Evolutionary conservation across 2,113 vertebrate species (phyloP), one percentile per base, ranked within the genome.

Genomic region (Oreochromis spilurus): DNA sequence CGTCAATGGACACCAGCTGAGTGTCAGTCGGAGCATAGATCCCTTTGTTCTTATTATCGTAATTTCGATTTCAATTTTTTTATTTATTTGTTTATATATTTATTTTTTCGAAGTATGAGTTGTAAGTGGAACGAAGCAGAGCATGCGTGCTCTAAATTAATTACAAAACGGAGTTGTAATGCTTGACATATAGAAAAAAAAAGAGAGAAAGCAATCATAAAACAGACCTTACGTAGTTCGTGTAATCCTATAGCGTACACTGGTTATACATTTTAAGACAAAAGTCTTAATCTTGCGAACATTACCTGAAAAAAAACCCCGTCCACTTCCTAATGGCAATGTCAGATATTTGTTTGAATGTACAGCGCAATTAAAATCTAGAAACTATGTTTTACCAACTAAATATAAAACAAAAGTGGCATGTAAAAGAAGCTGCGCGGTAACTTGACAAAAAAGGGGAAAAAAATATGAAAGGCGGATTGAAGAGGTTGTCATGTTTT

Each of bases 1-100:
- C 98, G 97, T 98, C 97, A 98, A 88, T 90, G 89, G 90, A 94
- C 94, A 95, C 97, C 97, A 99, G 97, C 98, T 98, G 98, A 98
- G 97, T 98, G 97, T 98, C 97, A 98, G 97, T 97, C 96, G 97
- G 96, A 94, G 89, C 87, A 7, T 52, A 26, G 55, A 96, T 96
- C 95, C 95, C 91, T 81, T 83, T 90, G 21, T 53, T 14, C 9
- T 60, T 78, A 2, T 7, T 6, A 1, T 4, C 13, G 2, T 70
- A 7, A 70, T 79, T 84, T 43, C 11, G 75, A 60, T 45, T 77
- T 17, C 3, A 13, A n/a, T 50, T 31, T 53, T 34, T 26, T 80
- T 5, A 13, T 17, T 34, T 1, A 77, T n/a, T 24, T 3, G 24
- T 79, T 24, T 13, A 6, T 5, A 58, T n/a, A 19, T 7, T 38